A percentile compares a stretch with the other conserved stretches of the same genome.
Evolutionary conservation across 2,113 vertebrate species (phyloP).

Genomic region (Cyanoliseus patagonus): DNA sequence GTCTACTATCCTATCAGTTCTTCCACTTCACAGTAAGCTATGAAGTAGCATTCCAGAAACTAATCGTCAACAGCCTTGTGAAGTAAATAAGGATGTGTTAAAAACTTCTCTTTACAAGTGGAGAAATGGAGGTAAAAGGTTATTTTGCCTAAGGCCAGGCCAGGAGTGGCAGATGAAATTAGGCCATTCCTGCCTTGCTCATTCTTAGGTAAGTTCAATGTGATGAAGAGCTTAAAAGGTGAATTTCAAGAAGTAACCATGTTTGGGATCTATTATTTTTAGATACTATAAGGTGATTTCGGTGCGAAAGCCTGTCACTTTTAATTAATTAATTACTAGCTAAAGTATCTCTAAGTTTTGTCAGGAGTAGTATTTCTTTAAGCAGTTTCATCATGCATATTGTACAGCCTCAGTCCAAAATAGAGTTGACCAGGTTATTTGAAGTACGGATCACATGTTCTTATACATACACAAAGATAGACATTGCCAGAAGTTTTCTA

Average conservation of each 20-base stretch:
- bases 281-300: neutral
- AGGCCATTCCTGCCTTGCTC: neutral
- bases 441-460: neutral
- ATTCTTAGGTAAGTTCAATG: neutral
- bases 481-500: neutral
- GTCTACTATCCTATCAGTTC: neutral
- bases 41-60: slow-evolving; percentile 14
- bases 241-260: neutral
- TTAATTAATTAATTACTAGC: neutral
- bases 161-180: neutral
- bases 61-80: neutral
- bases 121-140: neutral
- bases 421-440: neutral
- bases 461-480: neutral
- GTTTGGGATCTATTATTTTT: neutral
- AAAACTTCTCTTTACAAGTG: slow-evolving; percentile 15
- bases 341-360: neutral
- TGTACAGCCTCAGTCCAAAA: neutral
- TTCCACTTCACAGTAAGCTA: neutral
- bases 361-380: neutral
- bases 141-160: slow-evolving; percentile 22
- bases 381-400: neutral
- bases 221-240: neutral
- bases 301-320: neutral
- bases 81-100: slow-evolving; percentile 28